Percentiles rank a stretch among this genome's conserved stretches.
phyloP scores from a whole-genome alignment of 2,113 vertebrate species.

The Triplophysa tibetana region DNA sequence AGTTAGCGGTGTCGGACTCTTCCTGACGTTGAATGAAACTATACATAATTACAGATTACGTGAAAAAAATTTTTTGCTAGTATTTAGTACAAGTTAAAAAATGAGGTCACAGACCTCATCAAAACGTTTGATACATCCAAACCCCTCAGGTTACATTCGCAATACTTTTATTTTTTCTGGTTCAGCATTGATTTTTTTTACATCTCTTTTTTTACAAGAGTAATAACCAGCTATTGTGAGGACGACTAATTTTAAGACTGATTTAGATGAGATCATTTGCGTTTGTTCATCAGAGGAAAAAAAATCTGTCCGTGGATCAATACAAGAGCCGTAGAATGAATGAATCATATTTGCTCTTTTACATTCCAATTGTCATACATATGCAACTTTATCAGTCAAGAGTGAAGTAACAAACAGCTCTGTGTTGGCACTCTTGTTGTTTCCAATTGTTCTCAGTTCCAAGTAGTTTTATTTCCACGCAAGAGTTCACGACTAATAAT shows the following conservation, averaged over 20 bases:
- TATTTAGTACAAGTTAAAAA: not conserved
- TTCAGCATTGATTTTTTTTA: slow-evolving; percentile 16
- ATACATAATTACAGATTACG: not conserved
- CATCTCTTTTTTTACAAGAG: slow-evolving; percentile 16
- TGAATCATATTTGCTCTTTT: slow-evolving; percentile 46
- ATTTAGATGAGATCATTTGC: slow-evolving; percentile 67
- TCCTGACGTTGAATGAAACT: not conserved
- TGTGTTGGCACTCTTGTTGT: slow-evolving; percentile 56
- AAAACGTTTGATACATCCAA: not conserved
- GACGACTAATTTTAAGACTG: slow-evolving; percentile 19
- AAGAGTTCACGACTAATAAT: slow-evolving; percentile 56
- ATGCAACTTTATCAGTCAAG: slow-evolving; percentile 63
- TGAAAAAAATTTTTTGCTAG: not conserved
- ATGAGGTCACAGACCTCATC: not conserved
- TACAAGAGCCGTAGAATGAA: slow-evolving; percentile 59
- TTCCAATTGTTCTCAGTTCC: slow-evolving; percentile 48
- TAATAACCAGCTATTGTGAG: slow-evolving; percentile 23
- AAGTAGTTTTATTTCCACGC: slow-evolving; percentile 45
- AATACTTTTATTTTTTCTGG: not conserved
- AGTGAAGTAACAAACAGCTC: slow-evolving; percentile 58
- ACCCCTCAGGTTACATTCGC: not conserved
- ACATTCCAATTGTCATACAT: slow-evolving; percentile 57
- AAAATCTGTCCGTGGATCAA: slow-evolving; percentile 62
- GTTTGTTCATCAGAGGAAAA: slow-evolving; percentile 55
- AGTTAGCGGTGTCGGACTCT: not conserved